Evolutionary conservation across 2,113 vertebrate species (phyloP), one percentile per base, ranked within the genome.

Genomic region (Gulo gulo): DNA sequence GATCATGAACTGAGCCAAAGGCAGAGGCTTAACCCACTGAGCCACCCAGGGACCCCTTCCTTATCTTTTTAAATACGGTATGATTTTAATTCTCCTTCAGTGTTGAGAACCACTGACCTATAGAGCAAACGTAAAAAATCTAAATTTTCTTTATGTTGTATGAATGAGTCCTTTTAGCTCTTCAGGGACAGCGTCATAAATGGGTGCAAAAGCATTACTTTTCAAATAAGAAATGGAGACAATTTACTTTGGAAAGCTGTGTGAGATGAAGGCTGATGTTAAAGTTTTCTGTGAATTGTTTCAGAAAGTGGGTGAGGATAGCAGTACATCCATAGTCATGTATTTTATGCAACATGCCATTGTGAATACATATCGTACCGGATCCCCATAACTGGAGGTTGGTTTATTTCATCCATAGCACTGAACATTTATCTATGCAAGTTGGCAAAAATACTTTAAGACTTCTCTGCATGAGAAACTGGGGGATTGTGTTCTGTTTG

Each of bases 141-240:
- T 39, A 50, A 6, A 15, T 71, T 85, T 90, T 73, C 74, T 83
- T 57, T 15, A 84, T 69, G 36, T 14, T 65, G 4, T 82, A 29
- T 57, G 39, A 88, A 63, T 50, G 63, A 12, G 4, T 80, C 12
- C 65, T 82, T 89, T 81, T 39, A 82, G 42, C 42, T 74, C 95
- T 97, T 84, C 4, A 67, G 20, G 55, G 42, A 34, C 7, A 94
- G 57, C 1, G 7, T 92, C 79, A 21, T 34, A 42, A 18, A 78
- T 31, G 45, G 34, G 24, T 45, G 88, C 63, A 76, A 88, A 83
- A 87, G 23, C 39, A 79, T 4, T 21, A 79, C 39, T 92, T 82
- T 89, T 79, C 42, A 94, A 89, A n/a, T 76, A 59, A 45, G 85
- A 96, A 69, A 82, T 42, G 18, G 88, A 92, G 42, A 73, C 31